Evolutionary conservation across 2,797 vertebrate species (phyloP).

Genomic region (Simalia tracyae): DNA sequence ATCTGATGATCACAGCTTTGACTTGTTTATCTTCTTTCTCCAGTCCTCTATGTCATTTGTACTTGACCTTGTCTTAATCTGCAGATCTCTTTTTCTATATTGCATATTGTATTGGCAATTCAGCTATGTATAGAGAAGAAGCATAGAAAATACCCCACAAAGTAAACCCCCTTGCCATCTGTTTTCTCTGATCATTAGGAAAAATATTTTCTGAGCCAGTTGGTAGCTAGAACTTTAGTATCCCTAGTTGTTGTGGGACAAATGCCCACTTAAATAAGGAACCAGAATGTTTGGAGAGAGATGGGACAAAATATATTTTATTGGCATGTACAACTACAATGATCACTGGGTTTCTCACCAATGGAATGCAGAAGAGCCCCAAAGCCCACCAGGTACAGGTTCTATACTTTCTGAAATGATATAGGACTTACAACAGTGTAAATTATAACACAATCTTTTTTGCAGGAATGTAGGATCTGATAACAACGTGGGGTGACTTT

Average conservation of each 20-base stretch:
- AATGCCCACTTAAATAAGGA: neutral
- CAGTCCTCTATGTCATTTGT: conserved; percentile 1
- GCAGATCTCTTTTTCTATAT: neutral
- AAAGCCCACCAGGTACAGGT: no score
- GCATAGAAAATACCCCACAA: conserved; percentile 22
- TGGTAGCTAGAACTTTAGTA: neutral
- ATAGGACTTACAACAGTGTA: no score
- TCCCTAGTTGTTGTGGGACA: neutral
- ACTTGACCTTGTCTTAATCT: conserved; percentile 5
- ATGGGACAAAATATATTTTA: neutral
- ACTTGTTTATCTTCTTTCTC: neutral
- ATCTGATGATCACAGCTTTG: neutral
- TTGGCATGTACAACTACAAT: neutral
- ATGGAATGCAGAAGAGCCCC: neutral
- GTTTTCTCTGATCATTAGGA: neutral
- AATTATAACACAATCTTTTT: no score
- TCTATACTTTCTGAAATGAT: no score
- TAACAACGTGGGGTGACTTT: no score
- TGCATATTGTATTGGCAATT: conserved; percentile 21
- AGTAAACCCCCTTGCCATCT: conserved; percentile 25
- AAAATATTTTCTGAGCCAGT: neutral
- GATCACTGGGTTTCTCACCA: neutral
- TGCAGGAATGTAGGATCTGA: no score
- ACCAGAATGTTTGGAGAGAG: neutral
- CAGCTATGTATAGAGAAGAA: conserved; percentile 1